Conservation (phyloP, 2,888 invertebrate genomes). For the Hydropsyche betteni region DNA sequence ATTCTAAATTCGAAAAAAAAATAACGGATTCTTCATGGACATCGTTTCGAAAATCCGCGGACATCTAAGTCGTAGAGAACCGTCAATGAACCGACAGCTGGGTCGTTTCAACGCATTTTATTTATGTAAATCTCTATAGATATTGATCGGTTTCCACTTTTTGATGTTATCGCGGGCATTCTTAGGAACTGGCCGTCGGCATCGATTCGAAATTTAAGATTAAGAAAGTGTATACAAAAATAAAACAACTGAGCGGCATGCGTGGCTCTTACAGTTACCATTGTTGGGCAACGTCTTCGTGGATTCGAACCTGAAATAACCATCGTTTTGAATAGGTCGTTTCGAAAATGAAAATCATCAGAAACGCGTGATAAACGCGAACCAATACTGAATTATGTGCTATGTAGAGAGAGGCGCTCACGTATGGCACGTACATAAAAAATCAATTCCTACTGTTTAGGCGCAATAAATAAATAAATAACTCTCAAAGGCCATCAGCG, state of each 20-base stretch:
- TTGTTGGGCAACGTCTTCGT: too few species aligned
- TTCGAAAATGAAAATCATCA: too few species aligned
- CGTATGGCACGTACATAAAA: background rate
- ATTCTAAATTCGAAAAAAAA: background rate
- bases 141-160: conserved; percentile 26
- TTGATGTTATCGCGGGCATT: conserved; percentile 30
- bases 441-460: conserved; percentile 18
- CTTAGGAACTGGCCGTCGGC: background rate
- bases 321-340: too few species aligned
- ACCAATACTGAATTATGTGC: too few species aligned
- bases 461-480: conserved; percentile 23
- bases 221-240: too few species aligned
- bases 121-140: conserved; percentile 28
- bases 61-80: conserved; percentile 11
- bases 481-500: conserved; percentile 23
- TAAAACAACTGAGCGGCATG: too few species aligned
- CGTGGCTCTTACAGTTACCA: too few species aligned
- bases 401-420: too few species aligned
- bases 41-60: conserved; percentile 7
- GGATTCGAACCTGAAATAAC: too few species aligned
- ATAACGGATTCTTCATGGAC: too few species aligned
- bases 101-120: conserved; percentile 4
- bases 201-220: too few species aligned
- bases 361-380: too few species aligned
- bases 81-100: background rate